A percentile compares a stretch with the other conserved stretches of the same genome.
These are phyloP conservation scores for Myiopsitta monachus DNA, from an alignment of 2,113 vertebrate genomes.

Conservation along the genomic window DNA sequence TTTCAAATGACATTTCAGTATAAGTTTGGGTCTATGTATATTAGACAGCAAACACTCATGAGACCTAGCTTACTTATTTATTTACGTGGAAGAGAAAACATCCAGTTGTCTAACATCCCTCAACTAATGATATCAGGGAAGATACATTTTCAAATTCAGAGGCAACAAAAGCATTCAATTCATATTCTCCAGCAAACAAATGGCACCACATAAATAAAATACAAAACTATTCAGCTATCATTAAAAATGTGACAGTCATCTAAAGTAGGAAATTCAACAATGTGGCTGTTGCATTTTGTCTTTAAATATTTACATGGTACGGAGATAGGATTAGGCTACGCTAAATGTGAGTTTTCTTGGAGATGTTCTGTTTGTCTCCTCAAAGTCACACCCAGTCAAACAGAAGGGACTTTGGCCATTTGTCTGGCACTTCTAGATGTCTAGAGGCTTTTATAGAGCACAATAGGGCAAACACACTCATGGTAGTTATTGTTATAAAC, in stretches of 20 bases:
- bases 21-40: constrained; percentile 13
- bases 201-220: constrained; percentile 68
- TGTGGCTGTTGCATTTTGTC: constrained; percentile 2
- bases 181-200: constrained; percentile 49
- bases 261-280: constrained; percentile 28
- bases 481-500: neutral
- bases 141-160: constrained; percentile 38
- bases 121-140: constrained; percentile 39
- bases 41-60: constrained; percentile 23
- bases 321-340: neutral
- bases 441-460: neutral
- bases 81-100: constrained; percentile 21
- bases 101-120: constrained; percentile 2
- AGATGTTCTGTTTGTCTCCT: neutral
- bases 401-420: neutral
- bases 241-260: constrained; percentile 61
- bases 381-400: neutral
- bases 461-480: neutral
- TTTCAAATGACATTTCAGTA: constrained; percentile 68
- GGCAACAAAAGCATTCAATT: constrained; percentile 1
- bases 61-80: constrained; percentile 51
- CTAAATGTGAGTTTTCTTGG: neutral
- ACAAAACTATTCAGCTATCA: constrained; percentile 62
- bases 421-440: neutral
- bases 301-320: constrained; percentile 53